Percentiles rank a stretch among this genome's conserved stretches.
These are phyloP conservation scores for Pseudomyrmex concolor DNA, from an alignment of 1,140 invertebrate species.

Conservation along the genomic window DNA sequence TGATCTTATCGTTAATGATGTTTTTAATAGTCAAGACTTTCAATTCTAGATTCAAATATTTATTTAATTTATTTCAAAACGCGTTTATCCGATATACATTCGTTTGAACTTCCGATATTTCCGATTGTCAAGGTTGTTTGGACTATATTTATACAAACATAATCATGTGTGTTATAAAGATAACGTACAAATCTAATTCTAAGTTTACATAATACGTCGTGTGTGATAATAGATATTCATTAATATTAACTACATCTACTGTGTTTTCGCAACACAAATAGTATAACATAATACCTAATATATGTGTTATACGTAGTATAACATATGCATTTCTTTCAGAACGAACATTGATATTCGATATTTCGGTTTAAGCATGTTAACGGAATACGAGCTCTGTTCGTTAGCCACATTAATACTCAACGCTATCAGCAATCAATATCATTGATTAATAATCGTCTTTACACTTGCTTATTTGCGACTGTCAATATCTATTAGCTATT, in stretches of 20 bases:
- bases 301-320: too few species aligned
- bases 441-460: slow-evolving; percentile 8
- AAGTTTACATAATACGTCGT: slow-evolving; percentile 20
- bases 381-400: not conserved
- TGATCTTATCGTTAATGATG: too few species aligned
- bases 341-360: slow-evolving; percentile 22
- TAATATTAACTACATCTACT: slow-evolving; percentile 34
- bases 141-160: slow-evolving; percentile 12
- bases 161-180: slow-evolving; percentile 17
- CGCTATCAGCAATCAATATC: not conserved
- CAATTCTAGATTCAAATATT: too few species aligned
- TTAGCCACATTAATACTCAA: slow-evolving; percentile 13
- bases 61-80: too few species aligned
- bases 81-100: not conserved
- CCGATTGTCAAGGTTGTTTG: slow-evolving; percentile 2
- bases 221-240: not conserved
- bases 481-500: slow-evolving; percentile 1
- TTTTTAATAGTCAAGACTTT: too few species aligned
- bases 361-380: slow-evolving; percentile 23
- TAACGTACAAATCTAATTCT: slow-evolving; percentile 38
- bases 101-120: not conserved
- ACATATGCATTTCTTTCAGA: slow-evolving; percentile 33
- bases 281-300: too few species aligned
- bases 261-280: not conserved
- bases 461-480: not conserved